Evolutionary conservation across 1,140 invertebrate species (phyloP), one percentile per base, ranked within the genome.

Genomic region (Campoletis sonorensis): DNA sequence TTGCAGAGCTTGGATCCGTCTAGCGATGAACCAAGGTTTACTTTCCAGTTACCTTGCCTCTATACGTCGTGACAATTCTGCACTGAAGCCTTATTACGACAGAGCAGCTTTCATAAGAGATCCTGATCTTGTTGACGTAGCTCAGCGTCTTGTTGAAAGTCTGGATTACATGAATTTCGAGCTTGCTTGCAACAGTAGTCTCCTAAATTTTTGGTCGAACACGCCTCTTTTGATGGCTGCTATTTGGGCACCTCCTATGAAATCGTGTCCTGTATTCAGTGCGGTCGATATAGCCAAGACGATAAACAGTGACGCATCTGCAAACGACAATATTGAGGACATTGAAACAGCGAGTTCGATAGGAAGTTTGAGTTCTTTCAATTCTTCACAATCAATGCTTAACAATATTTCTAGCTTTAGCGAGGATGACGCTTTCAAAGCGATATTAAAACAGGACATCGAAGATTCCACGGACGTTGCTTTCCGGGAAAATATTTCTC

Each of bases 191-290:
- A 98, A 98, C 93, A 97, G 97, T 0, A 97, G 96, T 87, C 89
- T 98, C 10, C 91, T 99, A 0, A 99, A 99, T 91, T 94, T 94
- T 54, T 99, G 98, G 98, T 95, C 95, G 0, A 95, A 94, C 82
- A 94, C 95, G n/a, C 96, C 98, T 2, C 89, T 99, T 7, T 92
- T 96, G 84, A 92, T 98, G 79, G 95, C 97, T 23, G 97, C 97
- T 18, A 92, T 98, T 40, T 97, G 96, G 95, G 94, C 95, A 16
- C 96, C 96, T 11, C 95, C 95, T 11, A 93, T 96, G 90, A 95
- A 94, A 90, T 93, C 93, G 27, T 95, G 94, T 87, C 96, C 94
- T 61, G 94, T 92, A n/a, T 85, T 89, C 87, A 93, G 92, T 78
- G 95, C 94, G 1, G 90, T 95, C 8, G 96, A 97, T 92, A 94